Evolutionary conservation across 2,888 invertebrate species (phyloP).

Genomic region (Muschampia plurimacula): DNA sequence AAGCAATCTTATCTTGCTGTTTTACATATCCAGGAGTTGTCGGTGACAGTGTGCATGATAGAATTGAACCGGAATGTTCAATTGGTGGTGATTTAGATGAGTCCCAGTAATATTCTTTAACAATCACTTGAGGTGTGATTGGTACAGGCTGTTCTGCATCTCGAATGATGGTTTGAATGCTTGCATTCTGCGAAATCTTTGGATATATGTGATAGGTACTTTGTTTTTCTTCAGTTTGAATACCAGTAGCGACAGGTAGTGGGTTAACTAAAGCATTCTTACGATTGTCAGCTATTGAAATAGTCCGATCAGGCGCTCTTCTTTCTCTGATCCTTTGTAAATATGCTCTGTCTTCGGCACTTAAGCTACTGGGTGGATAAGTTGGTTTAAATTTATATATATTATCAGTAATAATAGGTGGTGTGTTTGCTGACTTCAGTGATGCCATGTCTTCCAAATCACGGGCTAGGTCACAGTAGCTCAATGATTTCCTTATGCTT

Average conservation of each 20-base stretch:
- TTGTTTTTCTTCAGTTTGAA: constrained; percentile 22
- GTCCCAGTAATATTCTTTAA: constrained; percentile 62
- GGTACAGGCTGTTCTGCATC: constrained; percentile 4
- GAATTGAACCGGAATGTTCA: constrained; percentile 11
- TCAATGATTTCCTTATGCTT: constrained; percentile 36
- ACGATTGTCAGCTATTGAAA: constrained; percentile 30
- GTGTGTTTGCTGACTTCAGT: background rate
- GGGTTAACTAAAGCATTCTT: constrained; percentile 50
- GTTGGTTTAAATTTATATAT: background rate
- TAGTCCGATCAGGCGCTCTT: constrained; percentile 27
- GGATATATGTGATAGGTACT: constrained; percentile 1
- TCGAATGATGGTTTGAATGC: constrained; percentile 26
- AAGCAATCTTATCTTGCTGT: constrained; percentile 1
- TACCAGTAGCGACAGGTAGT: constrained; percentile 34
- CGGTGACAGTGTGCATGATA: constrained; percentile 6
- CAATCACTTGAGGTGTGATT: constrained; percentile 51
- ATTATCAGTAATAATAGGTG: background rate
- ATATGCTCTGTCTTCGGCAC: constrained; percentile 54
- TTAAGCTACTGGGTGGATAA: constrained; percentile 52
- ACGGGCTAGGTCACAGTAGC: constrained; percentile 27
- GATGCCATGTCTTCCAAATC: background rate
- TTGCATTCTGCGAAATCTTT: constrained; percentile 28
- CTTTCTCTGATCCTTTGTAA: constrained; percentile 56
- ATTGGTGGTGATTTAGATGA: constrained; percentile 38
- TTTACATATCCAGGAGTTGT: background rate